Evolutionary conservation across 2,888 invertebrate species (phyloP).

Genomic region (Panorpa germanica): DNA sequence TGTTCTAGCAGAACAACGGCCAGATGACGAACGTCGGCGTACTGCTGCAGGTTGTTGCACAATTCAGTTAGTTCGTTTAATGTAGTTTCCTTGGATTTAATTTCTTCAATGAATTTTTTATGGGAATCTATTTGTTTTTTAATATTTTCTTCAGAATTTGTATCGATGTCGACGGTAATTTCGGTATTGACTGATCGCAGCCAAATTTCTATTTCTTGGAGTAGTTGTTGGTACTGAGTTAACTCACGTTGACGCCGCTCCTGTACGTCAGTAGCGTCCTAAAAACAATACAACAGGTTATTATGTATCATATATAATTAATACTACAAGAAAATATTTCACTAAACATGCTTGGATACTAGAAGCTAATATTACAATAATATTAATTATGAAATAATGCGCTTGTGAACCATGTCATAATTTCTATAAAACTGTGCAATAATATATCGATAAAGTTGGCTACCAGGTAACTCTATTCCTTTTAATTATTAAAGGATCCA

Average conservation of each 20-base stretch:
- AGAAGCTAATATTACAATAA: no score
- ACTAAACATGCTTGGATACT: no score
- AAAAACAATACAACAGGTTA: constrained; percentile 13
- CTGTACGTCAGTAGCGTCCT: constrained; percentile 32
- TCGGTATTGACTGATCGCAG: constrained; percentile 23
- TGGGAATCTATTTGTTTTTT: constrained; percentile 29
- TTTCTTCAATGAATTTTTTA: constrained; percentile 27
- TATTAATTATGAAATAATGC: no score
- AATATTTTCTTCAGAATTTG: constrained; percentile 24
- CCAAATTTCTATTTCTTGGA: constrained; percentile 35
- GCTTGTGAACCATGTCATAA: no score
- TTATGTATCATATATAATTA: constrained; percentile 6
- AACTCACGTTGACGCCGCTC: constrained; percentile 32
- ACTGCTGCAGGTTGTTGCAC: constrained; percentile 27
- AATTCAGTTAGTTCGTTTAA: constrained; percentile 26
- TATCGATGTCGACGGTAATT: constrained; percentile 24
- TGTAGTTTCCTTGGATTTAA: constrained; percentile 27
- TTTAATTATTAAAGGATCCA: no score
- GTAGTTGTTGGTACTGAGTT: constrained; percentile 28
- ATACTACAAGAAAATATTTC: constrained; percentile 1
- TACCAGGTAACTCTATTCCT: no score
- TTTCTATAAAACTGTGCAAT: no score
- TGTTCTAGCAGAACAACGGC: constrained; percentile 31
- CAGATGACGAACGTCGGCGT: constrained; percentile 27
- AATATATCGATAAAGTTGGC: no score